phyloP scores from a whole-genome alignment of 2,888 invertebrate species.

The Acheta domesticus region DNA sequence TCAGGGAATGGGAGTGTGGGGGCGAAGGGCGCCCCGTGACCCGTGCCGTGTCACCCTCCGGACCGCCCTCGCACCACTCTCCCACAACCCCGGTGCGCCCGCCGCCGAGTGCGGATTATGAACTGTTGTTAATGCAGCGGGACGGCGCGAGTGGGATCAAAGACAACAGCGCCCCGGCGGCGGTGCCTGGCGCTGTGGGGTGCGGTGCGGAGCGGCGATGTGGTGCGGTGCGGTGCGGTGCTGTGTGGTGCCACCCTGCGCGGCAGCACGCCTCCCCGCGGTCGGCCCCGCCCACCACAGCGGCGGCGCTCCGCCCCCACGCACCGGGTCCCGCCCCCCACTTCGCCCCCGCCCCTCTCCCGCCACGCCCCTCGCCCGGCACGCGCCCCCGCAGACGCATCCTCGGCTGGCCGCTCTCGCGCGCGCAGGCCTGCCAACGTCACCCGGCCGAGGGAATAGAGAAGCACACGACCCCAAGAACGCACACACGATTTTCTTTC shows the following conservation, averaged over 20 bases:
- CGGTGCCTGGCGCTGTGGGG: background rate
- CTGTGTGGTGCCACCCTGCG: background rate
- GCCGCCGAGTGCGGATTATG: background rate
- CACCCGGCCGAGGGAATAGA: background rate
- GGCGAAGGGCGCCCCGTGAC: too few species aligned
- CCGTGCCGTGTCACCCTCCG: background rate
- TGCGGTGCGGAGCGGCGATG: background rate
- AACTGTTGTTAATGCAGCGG: constrained; percentile 3
- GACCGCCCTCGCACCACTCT: background rate
- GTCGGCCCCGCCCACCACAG: background rate
- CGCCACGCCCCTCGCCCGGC: background rate
- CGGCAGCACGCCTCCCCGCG: background rate
- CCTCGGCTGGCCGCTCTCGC: background rate
- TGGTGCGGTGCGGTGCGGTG: background rate
- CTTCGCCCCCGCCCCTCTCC: background rate
- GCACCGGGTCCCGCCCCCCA: background rate
- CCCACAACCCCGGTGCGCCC: background rate
- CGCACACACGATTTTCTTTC: background rate
- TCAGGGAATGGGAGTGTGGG: too few species aligned
- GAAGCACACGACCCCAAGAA: background rate
- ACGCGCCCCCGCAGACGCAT: background rate
- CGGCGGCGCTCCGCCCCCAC: background rate
- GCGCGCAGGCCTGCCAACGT: background rate
- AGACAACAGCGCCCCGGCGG: background rate
- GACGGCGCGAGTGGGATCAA: constrained; percentile 5